phyloP scores from a whole-genome alignment of 2,113 vertebrate genomes.

The Pica pica region DNA sequence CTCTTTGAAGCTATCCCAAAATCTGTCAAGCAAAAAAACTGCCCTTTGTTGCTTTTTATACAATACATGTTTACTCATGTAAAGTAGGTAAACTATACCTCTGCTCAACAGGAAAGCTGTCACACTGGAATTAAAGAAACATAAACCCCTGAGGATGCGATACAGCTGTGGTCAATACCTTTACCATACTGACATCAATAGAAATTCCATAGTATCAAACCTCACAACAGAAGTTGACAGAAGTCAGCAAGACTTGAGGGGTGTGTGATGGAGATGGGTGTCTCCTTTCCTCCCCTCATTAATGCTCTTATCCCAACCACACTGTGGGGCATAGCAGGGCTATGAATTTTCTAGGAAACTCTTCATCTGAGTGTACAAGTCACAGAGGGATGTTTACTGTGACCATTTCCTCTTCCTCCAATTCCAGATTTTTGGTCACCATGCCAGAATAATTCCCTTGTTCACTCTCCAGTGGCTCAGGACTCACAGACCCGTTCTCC shows the following conservation, averaged over 20 bases:
- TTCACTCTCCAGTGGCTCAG: neutral
- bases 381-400: neutral
- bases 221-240: neutral
- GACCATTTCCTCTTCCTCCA: neutral
- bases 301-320: neutral
- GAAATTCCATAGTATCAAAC: rapidly evolving
- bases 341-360: neutral
- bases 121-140: neutral
- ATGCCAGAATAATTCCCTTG: neutral
- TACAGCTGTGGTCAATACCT: neutral
- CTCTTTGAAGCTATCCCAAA: neutral
- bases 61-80: neutral
- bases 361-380: neutral
- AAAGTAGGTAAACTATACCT: neutral
- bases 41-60: neutral
- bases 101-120: neutral
- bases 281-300: neutral
- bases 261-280: neutral
- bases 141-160: neutral
- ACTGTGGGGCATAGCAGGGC: neutral
- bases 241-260: neutral
- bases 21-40: neutral
- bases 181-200: rapidly evolving
- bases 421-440: neutral
- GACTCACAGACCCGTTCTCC: neutral